phyloP scores from a whole-genome alignment of 1,140 invertebrate genomes.

The Chironomus tepperi region DNA sequence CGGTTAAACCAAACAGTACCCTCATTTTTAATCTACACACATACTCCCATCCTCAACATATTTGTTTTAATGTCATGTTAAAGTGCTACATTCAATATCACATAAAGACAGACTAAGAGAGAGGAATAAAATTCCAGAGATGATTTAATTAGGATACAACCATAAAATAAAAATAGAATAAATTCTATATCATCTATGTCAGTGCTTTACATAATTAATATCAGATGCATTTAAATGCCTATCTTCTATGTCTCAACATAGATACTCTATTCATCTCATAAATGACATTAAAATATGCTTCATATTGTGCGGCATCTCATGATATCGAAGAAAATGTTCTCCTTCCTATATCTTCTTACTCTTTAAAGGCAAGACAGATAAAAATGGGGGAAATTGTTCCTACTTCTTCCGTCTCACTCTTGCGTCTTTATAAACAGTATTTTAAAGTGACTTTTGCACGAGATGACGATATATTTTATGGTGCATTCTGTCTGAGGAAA shows the following conservation, averaged over 20 bases:
- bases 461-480: not conserved
- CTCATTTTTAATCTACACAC: not conserved
- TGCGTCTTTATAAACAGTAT: not conserved
- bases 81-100: not conserved
- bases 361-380: not conserved
- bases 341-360: not conserved
- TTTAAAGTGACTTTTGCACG: not conserved
- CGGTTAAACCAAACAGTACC: not conserved
- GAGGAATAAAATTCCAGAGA: not conserved
- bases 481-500: not conserved
- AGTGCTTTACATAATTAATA: slow-evolving; percentile 3
- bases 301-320: not conserved
- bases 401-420: not conserved
- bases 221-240: not conserved
- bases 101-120: not conserved
- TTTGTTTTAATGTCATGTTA: not conserved
- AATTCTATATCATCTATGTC: not conserved
- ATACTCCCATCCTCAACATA: not conserved
- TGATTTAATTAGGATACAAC: not conserved
- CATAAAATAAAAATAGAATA: not conserved
- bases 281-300: slow-evolving; percentile 14
- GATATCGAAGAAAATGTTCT: not conserved
- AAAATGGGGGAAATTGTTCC: not conserved
- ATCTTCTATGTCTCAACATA: not conserved
- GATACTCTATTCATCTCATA: not conserved